Evolutionary conservation across 1,140 invertebrate species (phyloP).

Genomic region (Cepaea nemoralis): DNA sequence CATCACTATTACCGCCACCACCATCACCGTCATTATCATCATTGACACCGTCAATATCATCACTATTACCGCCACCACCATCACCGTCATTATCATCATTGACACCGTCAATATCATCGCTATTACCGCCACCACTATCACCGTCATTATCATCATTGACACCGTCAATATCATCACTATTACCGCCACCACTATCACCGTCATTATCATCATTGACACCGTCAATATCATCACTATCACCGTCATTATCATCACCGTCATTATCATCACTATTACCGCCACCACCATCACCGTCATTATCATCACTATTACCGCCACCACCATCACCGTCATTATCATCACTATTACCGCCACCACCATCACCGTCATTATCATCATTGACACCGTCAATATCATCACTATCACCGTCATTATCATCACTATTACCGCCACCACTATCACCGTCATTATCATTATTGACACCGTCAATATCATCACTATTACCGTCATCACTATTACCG

Average conservation of each 20-base stretch:
- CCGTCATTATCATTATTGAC: not conserved
- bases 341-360: not conserved
- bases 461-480: constrained; percentile 10
- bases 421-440: constrained; percentile 4
- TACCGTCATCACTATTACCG: not conserved
- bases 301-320: constrained; percentile 4
- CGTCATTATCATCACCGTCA: constrained; percentile 10
- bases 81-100: too few relatives aligned
- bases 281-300: constrained; percentile 19
- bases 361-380: constrained; percentile 3
- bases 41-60: too few relatives aligned
- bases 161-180: not conserved
- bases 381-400: not conserved
- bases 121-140: not conserved
- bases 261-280: not conserved
- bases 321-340: constrained; percentile 15
- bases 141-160: constrained; percentile 12
- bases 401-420: not conserved
- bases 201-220: constrained; percentile 1
- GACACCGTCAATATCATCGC: too few relatives aligned
- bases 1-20: too few relatives aligned
- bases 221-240: not conserved
- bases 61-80: too few relatives aligned
- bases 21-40: too few relatives aligned
- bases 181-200: not conserved